Base-by-base conservation (phyloP, 64 coral and sea anemone genomes). In the Dendrophyllia cribrosa region DNA sequence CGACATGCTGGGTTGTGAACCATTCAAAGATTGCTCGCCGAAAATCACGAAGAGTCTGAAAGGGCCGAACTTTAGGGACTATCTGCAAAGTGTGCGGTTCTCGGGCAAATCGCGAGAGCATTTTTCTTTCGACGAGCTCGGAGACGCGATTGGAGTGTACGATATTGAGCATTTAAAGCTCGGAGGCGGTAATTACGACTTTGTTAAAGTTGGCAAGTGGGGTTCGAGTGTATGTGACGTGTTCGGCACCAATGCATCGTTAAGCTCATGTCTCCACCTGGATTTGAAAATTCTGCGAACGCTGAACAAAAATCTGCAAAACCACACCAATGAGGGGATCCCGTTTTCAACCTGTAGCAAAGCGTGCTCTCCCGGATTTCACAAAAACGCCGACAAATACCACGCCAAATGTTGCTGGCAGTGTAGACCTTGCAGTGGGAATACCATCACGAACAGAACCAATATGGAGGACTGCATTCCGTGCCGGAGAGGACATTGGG, bases 371-470 rank as follows among this genome's bases (percentile, higher is more conserved):
- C 89, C 78, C 3, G 95, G 95, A 7, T 96, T 64, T 51, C 91
- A 96, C 71, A 96, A 96, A 21, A 70, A 69, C 10, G 73, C 91
- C 0, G 72, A 85, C 16, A 89, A 89, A 48, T 68, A 66, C 51
- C 49, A 70, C 12, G 86, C 91, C 5, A 96, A 96, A 66, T 96
- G 95, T 16, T 96, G 95, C 51, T 96, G 95, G 95, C 68, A 91
- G 16, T 96, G 95, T 34, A 75, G 76, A 4, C 73, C 70, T 15
- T 96, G 95, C 67, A 52, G 72, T 11, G 91, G 81, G 24, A 86
- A 77, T n/a, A 86, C 83, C 15, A 56, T 93, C 34, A 59, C 95
- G 7, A 93, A 96, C 11, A 24, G 43, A 51, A 79, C 91, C 8
- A 75, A 93, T 55, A 93, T 87, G 70, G 91, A 96, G 16, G 79